Evolutionary conservation across 2,113 vertebrate genomes (phyloP).

Genomic region (Zosterops japonicus): DNA sequence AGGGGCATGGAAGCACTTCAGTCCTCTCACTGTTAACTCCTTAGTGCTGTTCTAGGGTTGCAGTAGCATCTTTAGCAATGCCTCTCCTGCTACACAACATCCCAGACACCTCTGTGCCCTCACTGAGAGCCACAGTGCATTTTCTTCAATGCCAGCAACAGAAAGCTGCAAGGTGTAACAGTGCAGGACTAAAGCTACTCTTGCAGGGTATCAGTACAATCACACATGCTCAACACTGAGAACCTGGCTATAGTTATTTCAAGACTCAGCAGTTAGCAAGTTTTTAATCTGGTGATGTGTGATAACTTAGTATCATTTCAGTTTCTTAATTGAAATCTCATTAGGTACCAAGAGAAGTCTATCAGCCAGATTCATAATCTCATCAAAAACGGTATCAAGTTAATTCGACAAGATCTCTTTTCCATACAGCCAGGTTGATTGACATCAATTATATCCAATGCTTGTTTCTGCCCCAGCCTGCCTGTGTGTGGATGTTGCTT

Average conservation of each 20-base stretch:
- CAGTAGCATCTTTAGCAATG: rapidly evolving
- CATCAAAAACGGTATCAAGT: conserved; percentile 14
- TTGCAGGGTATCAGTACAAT: neutral
- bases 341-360: neutral
- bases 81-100: neutral
- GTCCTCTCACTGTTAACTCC: neutral
- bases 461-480: conserved; percentile 7
- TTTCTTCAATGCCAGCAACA: neutral
- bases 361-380: neutral
- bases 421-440: conserved; percentile 27
- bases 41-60: neutral
- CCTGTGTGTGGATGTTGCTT: neutral
- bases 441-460: conserved; percentile 19
- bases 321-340: neutral
- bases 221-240: neutral
- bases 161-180: neutral
- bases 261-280: neutral
- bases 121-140: rapidly evolving
- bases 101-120: neutral
- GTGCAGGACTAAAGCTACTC: neutral
- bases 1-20: neutral
- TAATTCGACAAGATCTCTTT: conserved; percentile 34
- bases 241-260: neutral
- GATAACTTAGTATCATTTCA: neutral
- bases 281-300: neutral